Base-by-base conservation (phyloP, 2,888 invertebrate genomes). In the Scaptomyza flava region DNA sequence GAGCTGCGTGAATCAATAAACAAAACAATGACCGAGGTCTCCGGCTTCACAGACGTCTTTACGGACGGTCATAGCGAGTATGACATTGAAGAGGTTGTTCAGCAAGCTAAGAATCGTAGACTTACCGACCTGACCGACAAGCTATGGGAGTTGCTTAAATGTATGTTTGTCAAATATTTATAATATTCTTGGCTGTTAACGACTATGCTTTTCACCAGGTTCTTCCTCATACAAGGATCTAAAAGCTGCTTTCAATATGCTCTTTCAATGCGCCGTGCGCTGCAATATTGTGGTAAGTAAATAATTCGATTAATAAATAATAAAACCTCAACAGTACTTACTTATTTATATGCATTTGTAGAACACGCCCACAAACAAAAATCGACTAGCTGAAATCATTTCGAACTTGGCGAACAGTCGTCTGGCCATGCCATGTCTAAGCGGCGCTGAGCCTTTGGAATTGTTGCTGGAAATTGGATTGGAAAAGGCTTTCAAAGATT, bases 391-490 rank as follows among this genome's bases (percentile, higher is more conserved):
- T 7, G 91, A 91, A 86, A 90, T 92, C 34, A 92, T 92, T 56
- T 89, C 90, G 7, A 91, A 91, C 77, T 69, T 92, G 33, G 89
- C 91, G 33, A 90, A 91, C 66, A 89, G 89, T n/a, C 91, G 92
- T 1, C 63, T 92, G 53, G 92, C 91, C n/a, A 90, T 92, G 76
- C 92, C 92, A 4, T 90, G 91, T 43, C 72, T 92, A 0, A 88
- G 86, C 41, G 92, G 91, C 2, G 84, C 90, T 0, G 92, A 92
- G 63, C 92, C 92, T 0, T 72, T 92, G 58, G 92, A 92, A 72
- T 66, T 92, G 20, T 76, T 92, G 17, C 63, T 92, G n/a, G 92
- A 92, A 89, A 91, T 92, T 53, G 92, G 92, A 6, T 71, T 92
- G 60, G 92, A 92, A 60, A 92, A 92, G 71, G 63, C 91, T 2